Evolutionary conservation across 2,888 invertebrate genomes (phyloP).

Genomic region (Heteropelma amictum): DNA sequence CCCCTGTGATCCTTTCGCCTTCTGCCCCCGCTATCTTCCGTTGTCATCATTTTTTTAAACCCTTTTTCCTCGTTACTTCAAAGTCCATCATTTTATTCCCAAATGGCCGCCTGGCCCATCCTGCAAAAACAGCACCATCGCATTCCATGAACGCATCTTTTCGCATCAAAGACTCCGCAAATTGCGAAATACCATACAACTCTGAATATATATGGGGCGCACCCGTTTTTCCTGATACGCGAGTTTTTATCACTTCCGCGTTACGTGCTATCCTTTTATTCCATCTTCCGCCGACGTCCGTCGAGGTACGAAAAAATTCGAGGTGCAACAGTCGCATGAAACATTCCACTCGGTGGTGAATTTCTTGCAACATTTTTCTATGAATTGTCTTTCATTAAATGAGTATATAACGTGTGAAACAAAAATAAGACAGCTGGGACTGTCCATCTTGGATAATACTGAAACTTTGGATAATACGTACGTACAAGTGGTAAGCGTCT

Average conservation of each 20-base stretch:
- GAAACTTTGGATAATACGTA: too few species aligned
- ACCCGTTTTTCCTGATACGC: neutral
- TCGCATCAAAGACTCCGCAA: neutral
- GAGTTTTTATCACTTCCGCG: neutral
- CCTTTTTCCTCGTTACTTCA: neutral
- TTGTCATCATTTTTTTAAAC: conserved; percentile 3
- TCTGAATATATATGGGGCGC: neutral
- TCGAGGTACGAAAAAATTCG: neutral
- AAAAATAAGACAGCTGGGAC: too few species aligned
- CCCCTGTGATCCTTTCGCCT: conserved; percentile 38
- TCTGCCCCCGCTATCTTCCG: too few species aligned
- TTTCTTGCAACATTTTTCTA: too few species aligned
- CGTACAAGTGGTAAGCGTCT: neutral
- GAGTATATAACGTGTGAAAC: neutral
- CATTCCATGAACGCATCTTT: too few species aligned
- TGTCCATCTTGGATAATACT: too few species aligned
- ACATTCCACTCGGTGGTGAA: neutral
- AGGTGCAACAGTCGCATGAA: neutral
- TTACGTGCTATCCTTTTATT: neutral
- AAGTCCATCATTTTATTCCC: conserved; percentile 24
- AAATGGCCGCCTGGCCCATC: conserved; percentile 22
- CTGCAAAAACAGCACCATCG: neutral
- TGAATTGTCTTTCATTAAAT: too few species aligned
- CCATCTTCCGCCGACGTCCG: neutral
- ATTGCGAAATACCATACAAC: neutral